Conservation (phyloP, 1,140 invertebrate genomes). For the Aphis gossypii region DNA sequence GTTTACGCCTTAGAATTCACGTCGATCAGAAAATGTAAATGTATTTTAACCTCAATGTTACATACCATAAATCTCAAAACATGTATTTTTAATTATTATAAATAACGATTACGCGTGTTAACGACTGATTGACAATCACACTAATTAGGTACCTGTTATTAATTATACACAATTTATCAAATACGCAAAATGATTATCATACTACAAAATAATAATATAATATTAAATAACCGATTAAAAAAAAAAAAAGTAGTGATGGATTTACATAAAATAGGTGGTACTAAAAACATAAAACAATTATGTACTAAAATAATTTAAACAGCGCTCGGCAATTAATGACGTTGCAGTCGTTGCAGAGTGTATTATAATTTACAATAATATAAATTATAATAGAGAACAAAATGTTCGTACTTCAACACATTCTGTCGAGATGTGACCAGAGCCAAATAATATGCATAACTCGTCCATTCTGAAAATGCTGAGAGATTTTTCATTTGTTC, state of each 20-base stretch:
- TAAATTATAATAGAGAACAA: neutral
- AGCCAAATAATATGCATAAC: neutral
- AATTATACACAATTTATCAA: neutral
- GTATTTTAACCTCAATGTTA: neutral
- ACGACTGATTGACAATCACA: neutral
- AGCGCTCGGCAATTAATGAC: too few relatives aligned
- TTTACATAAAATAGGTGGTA: neutral
- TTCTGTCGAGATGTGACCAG: neutral
- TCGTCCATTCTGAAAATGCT: neutral
- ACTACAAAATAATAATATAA: conserved; percentile 1
- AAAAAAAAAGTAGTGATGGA: neutral
- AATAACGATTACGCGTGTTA: neutral
- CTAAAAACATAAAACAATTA: neutral
- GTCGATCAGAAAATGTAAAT: neutral
- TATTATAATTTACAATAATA: neutral
- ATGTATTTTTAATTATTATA: neutral
- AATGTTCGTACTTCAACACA: neutral
- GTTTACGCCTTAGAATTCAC: neutral
- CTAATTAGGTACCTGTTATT: neutral
- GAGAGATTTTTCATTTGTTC: neutral
- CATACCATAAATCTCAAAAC: neutral
- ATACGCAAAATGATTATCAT: neutral
- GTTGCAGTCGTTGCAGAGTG: neutral
- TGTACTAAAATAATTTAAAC: neutral
- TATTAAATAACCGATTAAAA: neutral